Evolutionary conservation across 2,888 invertebrate species (phyloP).

Genomic region (Pseudolycoriella hygida): DNA sequence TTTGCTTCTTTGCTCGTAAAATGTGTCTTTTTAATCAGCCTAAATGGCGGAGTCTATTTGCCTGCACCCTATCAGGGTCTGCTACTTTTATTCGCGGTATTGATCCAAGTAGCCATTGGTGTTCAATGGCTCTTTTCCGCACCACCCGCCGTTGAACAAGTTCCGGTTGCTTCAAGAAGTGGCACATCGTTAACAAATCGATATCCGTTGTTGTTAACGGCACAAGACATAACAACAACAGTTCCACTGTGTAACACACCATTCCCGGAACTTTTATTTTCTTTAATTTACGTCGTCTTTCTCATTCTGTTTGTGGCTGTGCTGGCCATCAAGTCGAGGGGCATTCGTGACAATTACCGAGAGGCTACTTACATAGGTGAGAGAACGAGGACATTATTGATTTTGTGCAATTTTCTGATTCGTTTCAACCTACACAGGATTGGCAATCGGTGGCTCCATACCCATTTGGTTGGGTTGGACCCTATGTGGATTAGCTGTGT

Average conservation of each 20-base stretch:
- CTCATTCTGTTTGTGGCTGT: slow-evolving; percentile 70
- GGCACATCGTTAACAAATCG: slow-evolving; percentile 16
- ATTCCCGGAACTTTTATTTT: slow-evolving; percentile 54
- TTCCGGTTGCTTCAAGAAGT: slow-evolving; percentile 23
- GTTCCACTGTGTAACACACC: slow-evolving; percentile 43
- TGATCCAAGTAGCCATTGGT: slow-evolving; percentile 74
- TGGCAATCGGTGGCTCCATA: slow-evolving; percentile 70
- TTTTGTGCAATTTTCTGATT: too few relatives aligned
- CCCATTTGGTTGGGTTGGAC: slow-evolving; percentile 77
- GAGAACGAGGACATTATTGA: too few relatives aligned
- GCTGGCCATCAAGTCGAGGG: slow-evolving; percentile 67
- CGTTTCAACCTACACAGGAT: too few relatives aligned
- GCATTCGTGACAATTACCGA: slow-evolving; percentile 82
- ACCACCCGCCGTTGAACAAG: slow-evolving; percentile 43
- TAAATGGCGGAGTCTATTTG: slow-evolving; percentile 79
- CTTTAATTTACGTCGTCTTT: slow-evolving; percentile 68
- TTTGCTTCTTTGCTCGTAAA: slow-evolving; percentile 86
- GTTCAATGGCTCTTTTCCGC: slow-evolving; percentile 70
- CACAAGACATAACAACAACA: slow-evolving; percentile 24
- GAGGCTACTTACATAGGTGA: slow-evolving; percentile 79
- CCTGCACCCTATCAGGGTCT: slow-evolving; percentile 85
- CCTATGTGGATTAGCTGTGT: slow-evolving; percentile 61
- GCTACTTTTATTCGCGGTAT: slow-evolving; percentile 74
- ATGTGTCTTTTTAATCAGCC: slow-evolving; percentile 80
- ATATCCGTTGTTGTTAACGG: slow-evolving; percentile 25